Percentiles rank a stretch among this genome's conserved stretches.
phyloP scores from a whole-genome alignment of 2,888 invertebrate genomes.

The Ptychoptera contaminata region DNA sequence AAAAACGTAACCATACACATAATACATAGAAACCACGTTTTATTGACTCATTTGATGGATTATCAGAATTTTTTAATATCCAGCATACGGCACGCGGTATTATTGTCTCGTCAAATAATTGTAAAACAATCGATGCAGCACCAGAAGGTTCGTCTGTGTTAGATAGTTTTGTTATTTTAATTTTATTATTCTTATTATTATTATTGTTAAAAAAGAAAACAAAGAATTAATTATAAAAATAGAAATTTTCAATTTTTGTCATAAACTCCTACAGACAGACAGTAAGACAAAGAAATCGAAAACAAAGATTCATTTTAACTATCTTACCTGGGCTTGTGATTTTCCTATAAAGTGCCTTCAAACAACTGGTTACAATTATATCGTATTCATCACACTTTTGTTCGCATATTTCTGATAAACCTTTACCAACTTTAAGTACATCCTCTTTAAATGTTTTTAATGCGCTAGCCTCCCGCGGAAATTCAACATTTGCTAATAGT shows the following conservation, averaged over 20 bases:
- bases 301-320: too few species aligned
- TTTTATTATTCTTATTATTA: not conserved
- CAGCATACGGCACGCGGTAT: slow-evolving; percentile 23
- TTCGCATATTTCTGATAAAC: slow-evolving; percentile 19
- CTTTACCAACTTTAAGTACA: slow-evolving; percentile 21
- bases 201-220: too few species aligned
- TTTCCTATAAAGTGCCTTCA: slow-evolving; percentile 21
- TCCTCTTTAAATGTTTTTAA: slow-evolving; percentile 24
- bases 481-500: slow-evolving; percentile 17
- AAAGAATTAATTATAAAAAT: too few species aligned
- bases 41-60: slow-evolving; percentile 35
- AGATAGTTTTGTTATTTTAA: too few species aligned
- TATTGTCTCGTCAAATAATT: slow-evolving; percentile 21
- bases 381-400: not conserved
- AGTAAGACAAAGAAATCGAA: too few species aligned
- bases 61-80: slow-evolving; percentile 21
- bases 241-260: too few species aligned
- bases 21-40: slow-evolving; percentile 45
- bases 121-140: slow-evolving; percentile 23
- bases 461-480: slow-evolving; percentile 15
- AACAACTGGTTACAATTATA: slow-evolving; percentile 12
- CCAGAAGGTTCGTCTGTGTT: slow-evolving; percentile 17
- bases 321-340: slow-evolving; percentile 16
- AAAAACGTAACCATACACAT: slow-evolving; percentile 50
- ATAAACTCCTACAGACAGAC: too few species aligned